Evolutionary conservation across 2,888 invertebrate genomes (phyloP), one percentile per base, ranked within the genome.

Genomic region (Matsumyia berberina): DNA sequence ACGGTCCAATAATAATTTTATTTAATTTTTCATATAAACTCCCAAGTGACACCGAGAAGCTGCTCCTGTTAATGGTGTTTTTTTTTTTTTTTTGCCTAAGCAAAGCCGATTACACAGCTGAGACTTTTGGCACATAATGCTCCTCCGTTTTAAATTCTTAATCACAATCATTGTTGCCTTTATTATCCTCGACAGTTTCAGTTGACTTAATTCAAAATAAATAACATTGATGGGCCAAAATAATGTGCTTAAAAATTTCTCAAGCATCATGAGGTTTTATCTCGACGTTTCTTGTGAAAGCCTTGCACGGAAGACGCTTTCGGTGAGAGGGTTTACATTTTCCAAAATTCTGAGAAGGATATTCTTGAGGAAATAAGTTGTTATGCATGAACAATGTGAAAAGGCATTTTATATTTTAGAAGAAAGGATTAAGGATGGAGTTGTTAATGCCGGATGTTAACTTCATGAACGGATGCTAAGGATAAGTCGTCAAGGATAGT

Each of bases 171-270:
- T 44, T 55, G 44, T 53, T 73, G 60, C 53, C 42, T 73, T 73
- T 73, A 62, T 73, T 73, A 62, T 62, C 62, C 73, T 53, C 44
- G 53, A 55, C 62, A 73, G 51, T 73, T 64, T 73, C 62, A 42
- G 62, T 62, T 51, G 60, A 53, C 15, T 73, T 73, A 73, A 73
- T 62, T 44, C 29, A 73, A 53, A 73, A 73, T 62, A 73, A 73
- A 73, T 62, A 73, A 62, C 42, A 53, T 35, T 31, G 42, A 51
- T 8, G 60, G 9, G 49, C n/a, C 11, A 15, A 35, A 42, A 17
- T 49, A 39, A 60, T n/a, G 46, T 39, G 35, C 60, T 51, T 17
- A 39, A 66, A n/a, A 51, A 66, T 29, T 53, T 51, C 39, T 17
- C 35, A 39, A 66, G 66, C 66, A 39, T 66, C 53, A 51, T 15